Evolutionary conservation across 2,888 invertebrate species (phyloP), one percentile per base, ranked within the genome.

Genomic region (Diarsia mendica): DNA sequence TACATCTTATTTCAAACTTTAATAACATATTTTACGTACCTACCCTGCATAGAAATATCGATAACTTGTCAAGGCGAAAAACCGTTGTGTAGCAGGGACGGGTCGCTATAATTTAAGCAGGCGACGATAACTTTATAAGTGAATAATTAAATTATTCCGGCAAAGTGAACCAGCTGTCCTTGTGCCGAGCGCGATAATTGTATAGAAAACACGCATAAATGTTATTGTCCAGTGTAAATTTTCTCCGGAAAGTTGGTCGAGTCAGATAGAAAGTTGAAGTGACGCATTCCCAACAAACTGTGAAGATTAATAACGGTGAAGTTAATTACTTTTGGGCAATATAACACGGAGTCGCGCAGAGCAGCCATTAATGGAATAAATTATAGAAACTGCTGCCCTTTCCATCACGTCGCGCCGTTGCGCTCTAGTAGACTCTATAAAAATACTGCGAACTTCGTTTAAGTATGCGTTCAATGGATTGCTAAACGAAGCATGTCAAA

Each of bases 241-340:
- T 61, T 83, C 82, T 81, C 66, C 73, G 53, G 65, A 78, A 87
- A 88, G 75, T 85, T 85, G 53, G 72, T 67, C 39, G 67, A 81
- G 77, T 69, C 75, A 79, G 80, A 79, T 82, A 77, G 85, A 87
- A 82, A 89, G 87, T 87, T 83, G 80, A 88, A 87, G 85, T 85
- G 89, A 85, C 88, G 85, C 84, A 85, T 89, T 79, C 64, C 67
- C 39, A 80, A 88, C 87, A 85, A 88, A 89, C 83, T 84, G 89
- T 82, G 83, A 90, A 91, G 90, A 92, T 92, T 91, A 91, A 92
- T 92, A 89, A 90, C 86, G 89, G 87, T 87, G 79, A 83, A 89
- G 90, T 90, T 91, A 93, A 92, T 92, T 92, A 91, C 89, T 90
- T 91, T 91, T 87, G 83, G 84, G 87, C 86, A 87, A 88, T 90